These are phyloP conservation scores for Paramormyrops hopkinsi DNA, from an alignment of 2,797 vertebrate genomes.

Conservation along the genomic window DNA sequence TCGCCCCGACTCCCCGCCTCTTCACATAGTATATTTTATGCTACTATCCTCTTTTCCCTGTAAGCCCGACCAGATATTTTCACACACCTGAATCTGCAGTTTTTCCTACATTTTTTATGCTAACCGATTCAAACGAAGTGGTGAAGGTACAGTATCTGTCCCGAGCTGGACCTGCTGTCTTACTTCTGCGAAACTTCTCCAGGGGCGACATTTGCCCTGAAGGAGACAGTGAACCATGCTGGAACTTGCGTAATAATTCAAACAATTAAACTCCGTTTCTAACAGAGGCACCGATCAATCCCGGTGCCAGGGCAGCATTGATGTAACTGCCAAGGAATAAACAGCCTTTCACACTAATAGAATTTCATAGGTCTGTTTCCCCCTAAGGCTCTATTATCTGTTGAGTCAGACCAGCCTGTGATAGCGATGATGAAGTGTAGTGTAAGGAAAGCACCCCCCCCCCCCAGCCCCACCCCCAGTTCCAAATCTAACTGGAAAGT, in stretches of 20 bases:
- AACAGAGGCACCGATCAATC: neutral
- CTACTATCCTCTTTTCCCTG: too few species aligned
- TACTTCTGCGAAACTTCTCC: neutral
- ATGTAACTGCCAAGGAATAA: neutral
- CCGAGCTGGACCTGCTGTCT: neutral
- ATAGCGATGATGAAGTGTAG: neutral
- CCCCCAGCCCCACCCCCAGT: neutral
- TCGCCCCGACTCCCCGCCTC: neutral
- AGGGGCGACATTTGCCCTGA: neutral
- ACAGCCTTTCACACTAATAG: slow-evolving; percentile 7
- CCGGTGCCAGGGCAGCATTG: neutral
- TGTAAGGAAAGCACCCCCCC: neutral
- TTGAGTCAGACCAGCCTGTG: neutral
- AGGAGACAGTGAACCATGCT: neutral
- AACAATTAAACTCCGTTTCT: neutral
- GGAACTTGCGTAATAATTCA: neutral
- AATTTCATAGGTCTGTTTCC: neutral
- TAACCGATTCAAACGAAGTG: neutral
- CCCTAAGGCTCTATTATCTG: neutral
- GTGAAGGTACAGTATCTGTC: neutral
- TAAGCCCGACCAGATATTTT: neutral
- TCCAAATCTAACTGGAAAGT: slow-evolving; percentile 11
- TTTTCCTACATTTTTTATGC: neutral
- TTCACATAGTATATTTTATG: neutral
- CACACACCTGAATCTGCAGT: neutral